phyloP scores from a whole-genome alignment of 2,888 invertebrate species.

The Drosophila pseudotakahashii region DNA sequence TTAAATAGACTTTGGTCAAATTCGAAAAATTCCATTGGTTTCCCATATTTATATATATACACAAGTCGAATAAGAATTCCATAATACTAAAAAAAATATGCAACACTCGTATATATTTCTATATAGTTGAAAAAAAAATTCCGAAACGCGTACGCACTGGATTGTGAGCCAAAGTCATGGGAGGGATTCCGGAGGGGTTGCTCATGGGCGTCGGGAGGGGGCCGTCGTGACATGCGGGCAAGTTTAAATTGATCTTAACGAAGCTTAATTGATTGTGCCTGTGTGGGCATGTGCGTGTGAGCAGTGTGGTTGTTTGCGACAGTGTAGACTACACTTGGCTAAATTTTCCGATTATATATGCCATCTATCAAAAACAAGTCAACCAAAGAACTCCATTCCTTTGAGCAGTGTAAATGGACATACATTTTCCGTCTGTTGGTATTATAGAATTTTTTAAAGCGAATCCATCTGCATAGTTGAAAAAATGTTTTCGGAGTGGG shows the following conservation, averaged over 20 bases:
- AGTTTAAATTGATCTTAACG: constrained; percentile 84
- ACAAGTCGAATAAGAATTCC: neutral
- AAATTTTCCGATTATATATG: constrained; percentile 12
- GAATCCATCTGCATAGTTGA: neutral
- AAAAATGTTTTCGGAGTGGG: neutral
- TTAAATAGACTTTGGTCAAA: neutral
- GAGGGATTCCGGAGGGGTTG: constrained; percentile 25
- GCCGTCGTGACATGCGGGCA: constrained; percentile 80
- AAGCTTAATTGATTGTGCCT: constrained; percentile 82
- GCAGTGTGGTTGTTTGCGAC: constrained; percentile 35
- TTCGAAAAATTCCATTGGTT: constrained; percentile 4
- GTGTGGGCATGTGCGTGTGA: constrained; percentile 69
- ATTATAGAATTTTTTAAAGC: neutral
- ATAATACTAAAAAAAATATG: neutral
- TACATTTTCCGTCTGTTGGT: neutral
- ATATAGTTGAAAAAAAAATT: constrained; percentile 47
- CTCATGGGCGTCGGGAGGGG: constrained; percentile 3
- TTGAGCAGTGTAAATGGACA: neutral
- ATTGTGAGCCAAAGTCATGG: constrained; percentile 33
- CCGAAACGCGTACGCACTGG: constrained; percentile 64
- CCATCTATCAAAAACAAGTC: neutral
- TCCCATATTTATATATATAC: neutral
- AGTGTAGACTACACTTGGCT: constrained; percentile 43
- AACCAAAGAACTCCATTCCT: neutral
- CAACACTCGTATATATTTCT: constrained; percentile 5